These are phyloP conservation scores for Sanderia malayensis DNA, from an alignment of 30 jellyfish, hydroid and myxozoan species.

Conservation along the genomic window DNA sequence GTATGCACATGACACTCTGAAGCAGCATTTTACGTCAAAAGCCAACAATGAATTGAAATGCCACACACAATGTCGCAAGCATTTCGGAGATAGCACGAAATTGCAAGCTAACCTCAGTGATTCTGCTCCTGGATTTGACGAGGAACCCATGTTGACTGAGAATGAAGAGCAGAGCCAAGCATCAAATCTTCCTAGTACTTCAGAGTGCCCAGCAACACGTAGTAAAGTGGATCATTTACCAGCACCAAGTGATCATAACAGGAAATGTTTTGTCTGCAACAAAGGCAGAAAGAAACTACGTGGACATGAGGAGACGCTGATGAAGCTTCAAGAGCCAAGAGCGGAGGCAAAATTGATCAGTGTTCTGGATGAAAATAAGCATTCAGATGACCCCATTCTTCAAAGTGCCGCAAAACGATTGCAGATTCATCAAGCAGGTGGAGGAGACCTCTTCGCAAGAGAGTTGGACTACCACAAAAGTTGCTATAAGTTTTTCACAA, in stretches of 20 bases:
- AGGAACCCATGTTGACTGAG: neutral
- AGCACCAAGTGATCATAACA: neutral
- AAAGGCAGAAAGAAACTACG: neutral
- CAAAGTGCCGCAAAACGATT: conserved; percentile 7
- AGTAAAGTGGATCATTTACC: conserved; percentile 2
- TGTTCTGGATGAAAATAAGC: conserved; percentile 3
- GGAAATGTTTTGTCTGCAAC: conserved; percentile 1
- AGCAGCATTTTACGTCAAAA: neutral
- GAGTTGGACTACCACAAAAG: conserved; percentile 12
- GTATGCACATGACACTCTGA: neutral
- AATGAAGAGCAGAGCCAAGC: neutral
- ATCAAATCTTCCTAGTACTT: neutral
- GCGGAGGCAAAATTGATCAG: neutral
- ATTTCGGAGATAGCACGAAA: neutral
- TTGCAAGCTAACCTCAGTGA: neutral
- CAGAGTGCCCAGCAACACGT: neutral
- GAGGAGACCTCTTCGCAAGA: neutral
- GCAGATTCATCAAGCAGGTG: neutral
- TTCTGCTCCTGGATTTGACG: neutral
- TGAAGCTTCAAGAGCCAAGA: conserved; percentile 7
- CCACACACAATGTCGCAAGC: conserved; percentile 4
- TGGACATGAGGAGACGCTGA: neutral
- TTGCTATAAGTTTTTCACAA: neutral
- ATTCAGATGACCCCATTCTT: neutral
- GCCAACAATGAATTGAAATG: neutral